These are phyloP conservation scores for Drosophila multiciliata DNA, from an alignment of 2,888 invertebrate genomes.

Conservation along the genomic window DNA sequence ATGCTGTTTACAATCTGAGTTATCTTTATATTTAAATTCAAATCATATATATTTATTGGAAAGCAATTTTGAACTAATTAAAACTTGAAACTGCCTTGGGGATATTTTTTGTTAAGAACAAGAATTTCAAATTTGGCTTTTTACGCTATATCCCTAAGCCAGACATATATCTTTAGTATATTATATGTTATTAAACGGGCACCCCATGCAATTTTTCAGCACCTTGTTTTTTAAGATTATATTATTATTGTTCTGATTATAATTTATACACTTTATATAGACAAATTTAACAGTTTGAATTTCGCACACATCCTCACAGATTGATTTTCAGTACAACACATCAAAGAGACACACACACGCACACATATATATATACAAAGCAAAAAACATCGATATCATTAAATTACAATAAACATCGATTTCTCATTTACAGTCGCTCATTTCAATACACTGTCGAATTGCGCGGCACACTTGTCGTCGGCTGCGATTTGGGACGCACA, in stretches of 20 bases:
- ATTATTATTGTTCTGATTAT: constrained; percentile 38
- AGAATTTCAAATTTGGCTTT: constrained; percentile 2
- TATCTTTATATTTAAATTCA: neutral
- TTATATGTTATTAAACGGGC: neutral
- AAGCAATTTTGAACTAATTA: neutral
- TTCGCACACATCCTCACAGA: constrained; percentile 26
- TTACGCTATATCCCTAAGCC: constrained; percentile 1
- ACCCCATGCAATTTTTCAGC: constrained; percentile 4
- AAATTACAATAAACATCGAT: constrained; percentile 10
- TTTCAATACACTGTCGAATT: constrained; percentile 67
- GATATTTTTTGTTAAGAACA: neutral
- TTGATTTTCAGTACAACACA: constrained; percentile 19
- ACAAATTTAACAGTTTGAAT: constrained; percentile 32
- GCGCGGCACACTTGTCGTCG: constrained; percentile 53
- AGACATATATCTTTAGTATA: neutral
- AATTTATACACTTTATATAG: constrained; percentile 40
- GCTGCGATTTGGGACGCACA: constrained; percentile 64
- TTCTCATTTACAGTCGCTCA: constrained; percentile 3
- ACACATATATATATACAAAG: constrained; percentile 53
- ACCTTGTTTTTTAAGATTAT: constrained; percentile 7
- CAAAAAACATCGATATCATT: constrained; percentile 36
- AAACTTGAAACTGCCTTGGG: neutral
- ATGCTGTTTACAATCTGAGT: neutral
- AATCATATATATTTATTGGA: neutral
- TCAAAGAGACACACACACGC: constrained; percentile 21